Conservation (phyloP, 2,113 vertebrate genomes). For the Vombatus ursinus region DNA sequence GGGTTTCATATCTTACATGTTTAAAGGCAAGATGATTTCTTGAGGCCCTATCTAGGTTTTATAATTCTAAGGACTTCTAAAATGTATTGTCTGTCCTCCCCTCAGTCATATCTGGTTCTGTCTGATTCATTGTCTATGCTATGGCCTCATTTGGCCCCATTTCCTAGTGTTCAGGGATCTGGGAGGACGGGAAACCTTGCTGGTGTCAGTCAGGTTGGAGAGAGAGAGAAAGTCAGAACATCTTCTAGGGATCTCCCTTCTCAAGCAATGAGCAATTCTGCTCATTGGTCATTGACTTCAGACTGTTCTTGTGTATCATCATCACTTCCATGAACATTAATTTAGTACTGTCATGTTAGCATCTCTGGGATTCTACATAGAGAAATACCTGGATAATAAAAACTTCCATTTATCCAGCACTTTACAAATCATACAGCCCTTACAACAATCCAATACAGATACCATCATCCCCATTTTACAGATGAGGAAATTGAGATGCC, state of each 20-base stretch:
- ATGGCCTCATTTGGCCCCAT: not conserved
- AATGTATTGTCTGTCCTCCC: not conserved
- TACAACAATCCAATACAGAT: not conserved
- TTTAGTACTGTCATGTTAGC: not conserved
- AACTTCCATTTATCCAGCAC: not conserved
- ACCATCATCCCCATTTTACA: not conserved
- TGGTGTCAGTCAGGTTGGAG: not conserved
- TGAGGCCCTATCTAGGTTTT: not conserved
- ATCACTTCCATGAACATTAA: not conserved
- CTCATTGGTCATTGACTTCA: not conserved
- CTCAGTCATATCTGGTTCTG: not conserved
- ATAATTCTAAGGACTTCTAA: slow-evolving; percentile 39
- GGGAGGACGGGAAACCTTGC: not conserved
- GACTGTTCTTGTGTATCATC: not conserved
- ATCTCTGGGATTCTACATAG: not conserved
- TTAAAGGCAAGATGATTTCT: not conserved
- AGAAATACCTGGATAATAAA: not conserved
- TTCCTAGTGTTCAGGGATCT: not conserved
- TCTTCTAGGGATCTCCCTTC: not conserved
- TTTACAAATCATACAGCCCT: not conserved
- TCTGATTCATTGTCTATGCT: not conserved
- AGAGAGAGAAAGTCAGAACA: not conserved
- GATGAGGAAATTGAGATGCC: not conserved
- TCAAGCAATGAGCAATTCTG: not conserved
- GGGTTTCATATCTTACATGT: not conserved